Percentiles rank a stretch among this genome's conserved stretches.
These are phyloP conservation scores for Jacana jacana DNA, from an alignment of 2,113 vertebrate genomes.

Conservation along the genomic window DNA sequence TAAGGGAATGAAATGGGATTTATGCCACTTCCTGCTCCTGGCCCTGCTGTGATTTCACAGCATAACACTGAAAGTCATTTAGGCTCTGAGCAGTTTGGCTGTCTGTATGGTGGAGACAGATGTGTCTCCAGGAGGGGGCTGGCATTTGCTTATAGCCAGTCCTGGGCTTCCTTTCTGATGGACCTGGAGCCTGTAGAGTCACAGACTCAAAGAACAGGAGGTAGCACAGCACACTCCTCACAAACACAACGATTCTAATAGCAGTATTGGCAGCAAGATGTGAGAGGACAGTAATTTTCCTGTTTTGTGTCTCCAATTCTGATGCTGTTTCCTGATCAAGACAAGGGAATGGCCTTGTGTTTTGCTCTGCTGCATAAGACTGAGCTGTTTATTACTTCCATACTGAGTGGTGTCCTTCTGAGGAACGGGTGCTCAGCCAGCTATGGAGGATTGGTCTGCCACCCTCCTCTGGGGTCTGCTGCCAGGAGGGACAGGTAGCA, in stretches of 20 bases:
- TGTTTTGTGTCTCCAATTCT: not conserved
- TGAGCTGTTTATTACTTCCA: not conserved
- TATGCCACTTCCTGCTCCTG: not conserved
- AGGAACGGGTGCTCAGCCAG: not conserved
- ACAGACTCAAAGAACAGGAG: not conserved
- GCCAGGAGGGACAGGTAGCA: not conserved
- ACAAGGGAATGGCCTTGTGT: not conserved
- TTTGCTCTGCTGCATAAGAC: not conserved
- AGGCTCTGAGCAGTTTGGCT: not conserved
- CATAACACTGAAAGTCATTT: not conserved
- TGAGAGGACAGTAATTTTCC: not conserved
- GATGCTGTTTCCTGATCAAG: not conserved
- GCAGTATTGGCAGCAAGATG: not conserved
- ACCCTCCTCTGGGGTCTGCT: not conserved
- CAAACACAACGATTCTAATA: not conserved
- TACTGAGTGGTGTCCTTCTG: not conserved
- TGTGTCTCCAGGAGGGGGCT: not conserved
- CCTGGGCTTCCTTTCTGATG: not conserved
- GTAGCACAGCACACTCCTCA: not conserved
- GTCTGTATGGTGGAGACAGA: not conserved
- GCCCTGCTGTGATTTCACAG: not conserved
- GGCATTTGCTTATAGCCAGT: not conserved
- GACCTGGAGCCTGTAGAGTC: accelerated
- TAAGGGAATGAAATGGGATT: not conserved
- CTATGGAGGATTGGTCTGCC: not conserved